Evolutionary conservation across 1,140 invertebrate genomes (phyloP).

Genomic region (Drosophila lowei): DNA sequence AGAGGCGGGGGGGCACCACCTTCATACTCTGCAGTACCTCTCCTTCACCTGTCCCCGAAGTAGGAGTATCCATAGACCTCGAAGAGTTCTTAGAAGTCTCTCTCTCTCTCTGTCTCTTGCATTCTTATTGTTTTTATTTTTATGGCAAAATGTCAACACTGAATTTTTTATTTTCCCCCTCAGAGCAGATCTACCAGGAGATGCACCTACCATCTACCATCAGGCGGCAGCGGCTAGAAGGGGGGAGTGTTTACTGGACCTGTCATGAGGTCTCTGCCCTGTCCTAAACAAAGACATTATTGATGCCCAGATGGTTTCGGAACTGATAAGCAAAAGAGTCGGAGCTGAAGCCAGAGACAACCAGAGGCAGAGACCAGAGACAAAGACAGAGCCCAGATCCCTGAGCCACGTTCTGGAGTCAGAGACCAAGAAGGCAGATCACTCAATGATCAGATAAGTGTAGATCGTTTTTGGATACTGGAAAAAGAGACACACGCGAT

Average conservation of each 20-base stretch:
- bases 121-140: constrained; percentile 60
- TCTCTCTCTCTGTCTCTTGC: background rate
- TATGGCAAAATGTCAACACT: constrained; percentile 78
- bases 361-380: too few relatives aligned
- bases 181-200: background rate
- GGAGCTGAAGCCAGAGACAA: too few relatives aligned
- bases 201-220: too few relatives aligned
- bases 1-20: background rate
- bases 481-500: constrained; percentile 25
- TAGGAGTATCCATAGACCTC: constrained; percentile 22
- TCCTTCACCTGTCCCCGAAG: background rate
- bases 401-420: too few relatives aligned
- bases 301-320: constrained; percentile 71
- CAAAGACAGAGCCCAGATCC: too few relatives aligned
- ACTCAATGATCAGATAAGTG: constrained; percentile 60
- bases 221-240: constrained; percentile 1
- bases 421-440: constrained; percentile 40
- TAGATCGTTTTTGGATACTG: constrained; percentile 20
- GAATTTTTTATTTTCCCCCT: constrained; percentile 52
- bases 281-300: constrained; percentile 78
- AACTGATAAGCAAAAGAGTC: constrained; percentile 48
- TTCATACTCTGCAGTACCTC: too few relatives aligned
- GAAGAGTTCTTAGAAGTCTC: constrained; percentile 33
- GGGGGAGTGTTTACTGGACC: constrained; percentile 33
- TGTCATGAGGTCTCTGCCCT: constrained; percentile 42